Base-by-base conservation (phyloP, 1,140 invertebrate genomes). In the Coenobita brevimanus region DNA sequence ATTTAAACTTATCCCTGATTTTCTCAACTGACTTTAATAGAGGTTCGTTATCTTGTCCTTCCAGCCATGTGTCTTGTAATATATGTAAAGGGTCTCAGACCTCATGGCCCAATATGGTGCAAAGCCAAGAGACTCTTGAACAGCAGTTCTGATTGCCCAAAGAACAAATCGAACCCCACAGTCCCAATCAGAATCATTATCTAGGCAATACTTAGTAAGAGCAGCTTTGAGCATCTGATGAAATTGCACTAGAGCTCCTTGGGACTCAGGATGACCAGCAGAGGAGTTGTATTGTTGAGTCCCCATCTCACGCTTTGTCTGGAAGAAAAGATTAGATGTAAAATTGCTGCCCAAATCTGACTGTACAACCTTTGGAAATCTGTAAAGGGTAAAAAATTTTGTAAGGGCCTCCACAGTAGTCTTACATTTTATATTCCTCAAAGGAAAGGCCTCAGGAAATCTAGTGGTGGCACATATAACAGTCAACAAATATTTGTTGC, bases 51-150 rank as follows among this genome's bases (percentile, higher is more conserved):
- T 2, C n/a, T 13, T 50, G 43, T 3, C 24, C 38, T 17, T 64
- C 43, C 17, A 81, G 36, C 79, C 79, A 82, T 64, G 24, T 27
- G 15, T 82, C 79, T 43, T 82, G 62, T 21, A 82, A 13, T 24
- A 82, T 36, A 10, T 2, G 3, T 38, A 82, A 41, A 4, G 1
- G 80, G 17, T 41, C 80, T 41, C 60, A 67, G 6, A 64, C 60
- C 17, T 64, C 10, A n/a, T 67, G 60, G 0, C 60, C 60, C 69
- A 60, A 30, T 41, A 82, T 13, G 80, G 27, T 1, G 2, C 46
- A 27, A 67, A 82, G 1, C 80, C 80, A 10, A 46, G 3, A 21
- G 54, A 64, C 17, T 82, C 57, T 2, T 78, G 75, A 0, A 3
- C 75, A n/a, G 41, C 3, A 21, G 43, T 2, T 10, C 75, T 41